Percentiles rank a stretch among this genome's conserved stretches.
phyloP scores from a whole-genome alignment of 2,797 vertebrate species.

The Geotrypetes seraphini region DNA sequence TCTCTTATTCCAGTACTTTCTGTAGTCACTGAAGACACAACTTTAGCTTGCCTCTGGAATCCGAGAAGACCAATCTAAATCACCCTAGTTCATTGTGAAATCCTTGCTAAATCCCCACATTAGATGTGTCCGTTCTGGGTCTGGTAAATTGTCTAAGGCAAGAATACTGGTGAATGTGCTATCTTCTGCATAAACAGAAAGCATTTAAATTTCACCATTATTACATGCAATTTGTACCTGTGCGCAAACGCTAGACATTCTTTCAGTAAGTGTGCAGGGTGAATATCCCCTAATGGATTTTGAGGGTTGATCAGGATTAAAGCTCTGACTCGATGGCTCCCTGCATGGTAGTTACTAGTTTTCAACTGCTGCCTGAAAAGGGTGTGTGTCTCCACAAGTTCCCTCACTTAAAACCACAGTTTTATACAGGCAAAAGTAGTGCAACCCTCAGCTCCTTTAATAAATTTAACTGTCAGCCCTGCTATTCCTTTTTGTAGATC shows the following conservation, averaged over 20 bases:
- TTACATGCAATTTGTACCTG: constrained; percentile 21
- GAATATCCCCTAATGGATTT: constrained; percentile 24
- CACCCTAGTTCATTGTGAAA: constrained; percentile 26
- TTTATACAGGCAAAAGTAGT: too few relatives aligned
- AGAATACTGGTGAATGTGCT: constrained; percentile 27
- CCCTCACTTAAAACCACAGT: too few relatives aligned
- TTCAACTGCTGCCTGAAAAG: too few relatives aligned
- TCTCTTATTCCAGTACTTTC: not conserved
- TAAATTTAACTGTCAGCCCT: too few relatives aligned
- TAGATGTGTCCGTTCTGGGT: constrained; percentile 25
- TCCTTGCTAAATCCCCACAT: constrained; percentile 35
- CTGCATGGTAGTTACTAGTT: too few relatives aligned
- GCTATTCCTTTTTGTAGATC: too few relatives aligned
- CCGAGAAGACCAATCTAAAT: constrained; percentile 25
- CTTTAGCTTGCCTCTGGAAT: constrained; percentile 13
- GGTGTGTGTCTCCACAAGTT: too few relatives aligned
- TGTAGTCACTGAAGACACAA: constrained; percentile 15
- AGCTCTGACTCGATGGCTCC: constrained; percentile 28
- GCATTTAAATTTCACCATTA: constrained; percentile 33
- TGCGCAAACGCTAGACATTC: constrained; percentile 26
- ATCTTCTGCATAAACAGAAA: constrained; percentile 17
- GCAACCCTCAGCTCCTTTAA: too few relatives aligned
- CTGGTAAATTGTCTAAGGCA: constrained; percentile 23
- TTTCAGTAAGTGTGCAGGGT: constrained; percentile 21
- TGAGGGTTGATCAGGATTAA: constrained; percentile 33